Evolutionary conservation across 2,797 vertebrate genomes (phyloP).

Genomic region (Chaetodon trifasciatus): DNA sequence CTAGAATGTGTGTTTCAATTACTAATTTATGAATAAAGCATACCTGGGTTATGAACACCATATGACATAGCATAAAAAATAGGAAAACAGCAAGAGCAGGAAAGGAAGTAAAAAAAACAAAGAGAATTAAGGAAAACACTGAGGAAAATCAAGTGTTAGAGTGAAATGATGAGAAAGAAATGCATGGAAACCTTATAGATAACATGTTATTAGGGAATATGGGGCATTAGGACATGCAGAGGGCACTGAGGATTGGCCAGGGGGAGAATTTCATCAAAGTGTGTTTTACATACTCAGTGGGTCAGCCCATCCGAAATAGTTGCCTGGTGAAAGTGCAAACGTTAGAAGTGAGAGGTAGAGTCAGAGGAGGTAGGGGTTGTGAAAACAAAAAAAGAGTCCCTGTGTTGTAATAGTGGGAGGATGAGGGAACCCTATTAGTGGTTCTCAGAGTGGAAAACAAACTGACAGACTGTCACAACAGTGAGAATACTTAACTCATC

Average conservation of each 20-base stretch:
- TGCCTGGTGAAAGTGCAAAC: slow-evolving; percentile 92
- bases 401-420: slow-evolving; percentile 23
- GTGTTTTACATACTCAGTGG: slow-evolving; percentile 94
- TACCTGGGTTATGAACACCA: slow-evolving; percentile 1
- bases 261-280: slow-evolving; percentile 61
- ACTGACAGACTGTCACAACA: slow-evolving; percentile 17
- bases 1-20: not conserved
- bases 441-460: slow-evolving; percentile 40
- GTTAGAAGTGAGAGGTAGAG: slow-evolving; percentile 84
- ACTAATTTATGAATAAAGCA: not conserved
- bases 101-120: slow-evolving; percentile 22
- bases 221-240: slow-evolving; percentile 80
- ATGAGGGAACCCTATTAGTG: slow-evolving; percentile 13
- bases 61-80: slow-evolving; percentile 11
- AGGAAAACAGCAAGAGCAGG: slow-evolving; percentile 33
- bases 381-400: slow-evolving; percentile 20
- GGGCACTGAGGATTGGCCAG: slow-evolving; percentile 77
- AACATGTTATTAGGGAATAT: slow-evolving; percentile 22
- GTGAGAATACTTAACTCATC: slow-evolving; percentile 4
- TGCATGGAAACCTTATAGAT: slow-evolving; percentile 27
- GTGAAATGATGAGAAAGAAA: slow-evolving; percentile 75
- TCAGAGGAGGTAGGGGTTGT: slow-evolving; percentile 40
- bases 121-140: slow-evolving; percentile 32
- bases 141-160: slow-evolving; percentile 28
- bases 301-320: slow-evolving; percentile 99